Evolutionary conservation across 2,888 invertebrate species (phyloP).

Genomic region (Pheosia tremula): DNA sequence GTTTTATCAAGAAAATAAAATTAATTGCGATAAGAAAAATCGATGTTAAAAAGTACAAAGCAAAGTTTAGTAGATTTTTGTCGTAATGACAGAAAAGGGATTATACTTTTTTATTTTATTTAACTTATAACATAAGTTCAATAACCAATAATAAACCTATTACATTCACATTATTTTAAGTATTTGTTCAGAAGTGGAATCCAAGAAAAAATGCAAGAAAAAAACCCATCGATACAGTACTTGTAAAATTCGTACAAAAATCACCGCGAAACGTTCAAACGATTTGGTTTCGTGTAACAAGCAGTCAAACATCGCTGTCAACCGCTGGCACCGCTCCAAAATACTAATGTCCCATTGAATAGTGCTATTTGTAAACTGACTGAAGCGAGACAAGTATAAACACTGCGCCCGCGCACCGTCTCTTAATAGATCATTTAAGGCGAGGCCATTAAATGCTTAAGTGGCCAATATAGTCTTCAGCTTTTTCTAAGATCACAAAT

Average conservation of each 20-base stretch:
- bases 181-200: too few relatives aligned
- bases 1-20: too few relatives aligned
- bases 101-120: too few relatives aligned
- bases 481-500: neutral
- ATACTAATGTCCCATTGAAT: constrained; percentile 82
- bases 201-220: too few relatives aligned
- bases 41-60: too few relatives aligned
- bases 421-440: constrained; percentile 68
- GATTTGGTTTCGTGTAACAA: constrained; percentile 52
- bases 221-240: constrained; percentile 5
- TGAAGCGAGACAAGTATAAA: constrained; percentile 52
- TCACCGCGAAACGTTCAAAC: constrained; percentile 30
- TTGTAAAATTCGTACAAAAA: constrained; percentile 15
- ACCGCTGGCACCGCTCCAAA: constrained; percentile 69
- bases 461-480: neutral
- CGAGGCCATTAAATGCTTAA: constrained; percentile 46
- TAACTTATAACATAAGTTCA: too few relatives aligned
- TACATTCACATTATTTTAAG: too few relatives aligned
- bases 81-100: too few relatives aligned
- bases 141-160: too few relatives aligned
- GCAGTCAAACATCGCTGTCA: constrained; percentile 63
- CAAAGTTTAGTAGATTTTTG: too few relatives aligned
- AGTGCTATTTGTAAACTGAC: constrained; percentile 75
- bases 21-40: too few relatives aligned
- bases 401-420: constrained; percentile 44